Conservation (phyloP, 2,888 invertebrate species). For the Tetragonula carbonaria region DNA sequence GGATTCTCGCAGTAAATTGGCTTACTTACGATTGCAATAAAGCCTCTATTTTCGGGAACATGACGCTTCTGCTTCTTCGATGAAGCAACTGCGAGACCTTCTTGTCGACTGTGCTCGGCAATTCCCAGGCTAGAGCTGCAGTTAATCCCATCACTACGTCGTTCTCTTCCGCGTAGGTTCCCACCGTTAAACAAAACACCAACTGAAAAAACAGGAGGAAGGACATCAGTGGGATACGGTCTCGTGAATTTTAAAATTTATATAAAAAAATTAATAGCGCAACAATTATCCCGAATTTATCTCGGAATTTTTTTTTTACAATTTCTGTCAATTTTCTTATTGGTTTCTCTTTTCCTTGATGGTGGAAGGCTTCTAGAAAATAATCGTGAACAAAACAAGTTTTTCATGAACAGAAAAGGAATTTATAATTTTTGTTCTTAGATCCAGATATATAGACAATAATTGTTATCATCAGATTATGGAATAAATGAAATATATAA, state of each 20-base stretch:
- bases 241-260: background rate
- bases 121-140: constrained; percentile 91
- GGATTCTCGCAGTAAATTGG: background rate
- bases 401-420: too few species aligned
- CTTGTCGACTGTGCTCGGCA: constrained; percentile 85
- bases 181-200: constrained; percentile 87
- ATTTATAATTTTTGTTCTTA: too few species aligned
- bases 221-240: background rate
- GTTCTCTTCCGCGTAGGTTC: constrained; percentile 85
- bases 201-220: constrained; percentile 69
- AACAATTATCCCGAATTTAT: too few species aligned
- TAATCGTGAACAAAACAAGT: too few species aligned
- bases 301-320: too few species aligned
- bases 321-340: too few species aligned
- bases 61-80: constrained; percentile 86
- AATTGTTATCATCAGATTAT: too few species aligned
- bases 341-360: too few species aligned
- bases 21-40: constrained; percentile 87
- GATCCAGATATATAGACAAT: too few species aligned
- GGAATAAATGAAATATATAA: too few species aligned
- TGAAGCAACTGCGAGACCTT: constrained; percentile 84
- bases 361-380: too few species aligned
- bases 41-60: constrained; percentile 87
- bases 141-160: constrained; percentile 90
- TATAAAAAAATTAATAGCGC: background rate